A percentile compares a stretch with the other conserved stretches of the same genome.
These are phyloP conservation scores for Pachypanchax playfairii DNA, from an alignment of 2,113 vertebrate genomes.

Conservation along the genomic window DNA sequence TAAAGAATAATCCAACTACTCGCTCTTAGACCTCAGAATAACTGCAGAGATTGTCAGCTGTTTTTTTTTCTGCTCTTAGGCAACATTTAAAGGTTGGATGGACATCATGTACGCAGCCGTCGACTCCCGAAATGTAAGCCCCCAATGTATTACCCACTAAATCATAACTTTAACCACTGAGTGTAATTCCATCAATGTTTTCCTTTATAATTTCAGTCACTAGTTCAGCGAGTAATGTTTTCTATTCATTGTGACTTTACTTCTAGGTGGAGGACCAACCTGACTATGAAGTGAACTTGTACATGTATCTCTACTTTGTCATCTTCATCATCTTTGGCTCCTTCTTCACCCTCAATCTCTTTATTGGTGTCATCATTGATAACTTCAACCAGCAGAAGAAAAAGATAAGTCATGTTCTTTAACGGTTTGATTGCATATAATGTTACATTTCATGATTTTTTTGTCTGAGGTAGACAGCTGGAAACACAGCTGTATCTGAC, in stretches of 20 bases:
- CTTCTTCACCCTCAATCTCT: conserved; percentile 98
- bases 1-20: too few relatives aligned
- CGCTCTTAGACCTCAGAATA: too few relatives aligned
- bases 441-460: too few relatives aligned
- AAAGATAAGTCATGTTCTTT: conserved; percentile 90
- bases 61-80: conserved; percentile 60
- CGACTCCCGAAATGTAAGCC: conserved; percentile 78
- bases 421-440: neutral
- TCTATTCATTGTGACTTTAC: neutral
- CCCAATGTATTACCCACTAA: neutral
- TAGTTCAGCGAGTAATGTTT: too few relatives aligned
- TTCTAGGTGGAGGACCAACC: conserved; percentile 85
- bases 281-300: conserved; percentile 86
- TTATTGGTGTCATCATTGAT: conserved; percentile 99
- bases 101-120: conserved; percentile 84
- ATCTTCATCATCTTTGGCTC: conserved; percentile 98
- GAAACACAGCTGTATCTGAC: too few relatives aligned
- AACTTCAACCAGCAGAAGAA: conserved; percentile 99
- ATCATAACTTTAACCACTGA: too few relatives aligned
- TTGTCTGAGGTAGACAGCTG: too few relatives aligned
- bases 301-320: conserved; percentile 99
- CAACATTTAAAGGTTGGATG: conserved; percentile 85
- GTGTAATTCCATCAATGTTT: neutral
- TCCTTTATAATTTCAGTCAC: too few relatives aligned
- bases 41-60: too few relatives aligned